These are phyloP conservation scores for Hylomyscus alleni DNA, from an alignment of 2,797 vertebrate genomes.

Conservation along the genomic window DNA sequence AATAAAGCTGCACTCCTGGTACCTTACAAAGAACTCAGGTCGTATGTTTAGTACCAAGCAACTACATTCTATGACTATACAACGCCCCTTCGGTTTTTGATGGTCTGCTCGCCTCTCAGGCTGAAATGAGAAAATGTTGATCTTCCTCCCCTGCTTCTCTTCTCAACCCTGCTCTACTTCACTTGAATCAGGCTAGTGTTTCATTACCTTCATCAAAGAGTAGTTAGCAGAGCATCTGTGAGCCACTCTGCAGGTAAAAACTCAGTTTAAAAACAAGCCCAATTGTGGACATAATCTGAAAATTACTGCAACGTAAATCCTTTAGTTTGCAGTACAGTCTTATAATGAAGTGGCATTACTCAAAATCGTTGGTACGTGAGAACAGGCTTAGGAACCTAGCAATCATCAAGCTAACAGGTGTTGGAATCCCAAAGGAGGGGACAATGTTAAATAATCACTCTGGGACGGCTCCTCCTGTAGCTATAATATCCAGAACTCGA, in stretches of 20 bases:
- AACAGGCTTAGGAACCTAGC: conserved; percentile 64
- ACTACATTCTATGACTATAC: neutral
- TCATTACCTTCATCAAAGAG: conserved; percentile 49
- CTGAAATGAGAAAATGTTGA: conserved; percentile 69
- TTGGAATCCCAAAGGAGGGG: conserved; percentile 68
- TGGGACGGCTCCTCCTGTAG: conserved; percentile 21
- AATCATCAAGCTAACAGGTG: conserved; percentile 75
- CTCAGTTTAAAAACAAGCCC: conserved; percentile 60
- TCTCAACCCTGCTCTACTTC: conserved; percentile 58
- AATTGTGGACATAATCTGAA: conserved; percentile 58
- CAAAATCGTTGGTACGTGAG: conserved; percentile 61
- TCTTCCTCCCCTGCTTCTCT: conserved; percentile 46
- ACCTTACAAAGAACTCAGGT: conserved; percentile 40
- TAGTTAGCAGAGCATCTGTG: conserved; percentile 56
- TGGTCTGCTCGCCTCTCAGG: conserved; percentile 39
- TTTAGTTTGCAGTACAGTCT: conserved; percentile 51
- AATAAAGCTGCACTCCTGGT: conserved; percentile 2
- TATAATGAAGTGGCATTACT: conserved; percentile 69
- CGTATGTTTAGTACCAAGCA: conserved; percentile 51
- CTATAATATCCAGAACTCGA: conserved; percentile 63
- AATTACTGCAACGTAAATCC: conserved; percentile 48
- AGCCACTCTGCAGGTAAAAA: conserved; percentile 59
- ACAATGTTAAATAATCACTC: conserved; percentile 66
- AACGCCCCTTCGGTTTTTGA: conserved; percentile 22
- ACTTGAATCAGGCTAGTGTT: conserved; percentile 64